These are phyloP conservation scores for Venturia canescens DNA, from an alignment of 1,140 invertebrate species.

Conservation along the genomic window DNA sequence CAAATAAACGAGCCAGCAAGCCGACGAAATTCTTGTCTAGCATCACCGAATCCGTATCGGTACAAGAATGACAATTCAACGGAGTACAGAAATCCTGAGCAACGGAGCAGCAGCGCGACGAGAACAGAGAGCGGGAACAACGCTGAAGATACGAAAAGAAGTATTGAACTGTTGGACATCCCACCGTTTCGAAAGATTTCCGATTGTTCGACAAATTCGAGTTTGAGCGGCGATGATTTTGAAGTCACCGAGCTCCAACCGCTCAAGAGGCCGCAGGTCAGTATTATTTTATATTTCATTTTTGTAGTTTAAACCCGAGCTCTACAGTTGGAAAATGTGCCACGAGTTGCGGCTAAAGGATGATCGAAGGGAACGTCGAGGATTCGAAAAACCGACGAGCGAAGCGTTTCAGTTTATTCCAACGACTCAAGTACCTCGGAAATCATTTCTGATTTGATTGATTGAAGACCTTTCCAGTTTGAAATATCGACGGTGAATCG, in stretches of 20 bases:
- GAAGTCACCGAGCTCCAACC: conserved; percentile 74
- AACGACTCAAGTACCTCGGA: no score
- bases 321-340: no score
- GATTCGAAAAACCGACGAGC: no score
- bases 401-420: no score
- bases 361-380: no score
- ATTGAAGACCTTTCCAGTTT: no score
- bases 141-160: conserved; percentile 56
- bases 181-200: conserved; percentile 80
- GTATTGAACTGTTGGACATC: conserved; percentile 78
- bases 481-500: not conserved
- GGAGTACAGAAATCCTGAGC: not conserved
- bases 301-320: not conserved
- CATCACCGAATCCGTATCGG: conserved; percentile 59
- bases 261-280: conserved; percentile 72
- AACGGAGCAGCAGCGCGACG: not conserved
- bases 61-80: not conserved
- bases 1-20: conserved; percentile 15
- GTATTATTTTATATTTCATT: conserved; percentile 54
- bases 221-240: conserved; percentile 83
- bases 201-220: conserved; percentile 81
- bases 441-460: no score
- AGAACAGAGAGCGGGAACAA: not conserved
- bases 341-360: not conserved
- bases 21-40: conserved; percentile 69